These are phyloP conservation scores for Adelosebastes latens DNA, from an alignment of 2,797 vertebrate genomes.

Conservation along the genomic window DNA sequence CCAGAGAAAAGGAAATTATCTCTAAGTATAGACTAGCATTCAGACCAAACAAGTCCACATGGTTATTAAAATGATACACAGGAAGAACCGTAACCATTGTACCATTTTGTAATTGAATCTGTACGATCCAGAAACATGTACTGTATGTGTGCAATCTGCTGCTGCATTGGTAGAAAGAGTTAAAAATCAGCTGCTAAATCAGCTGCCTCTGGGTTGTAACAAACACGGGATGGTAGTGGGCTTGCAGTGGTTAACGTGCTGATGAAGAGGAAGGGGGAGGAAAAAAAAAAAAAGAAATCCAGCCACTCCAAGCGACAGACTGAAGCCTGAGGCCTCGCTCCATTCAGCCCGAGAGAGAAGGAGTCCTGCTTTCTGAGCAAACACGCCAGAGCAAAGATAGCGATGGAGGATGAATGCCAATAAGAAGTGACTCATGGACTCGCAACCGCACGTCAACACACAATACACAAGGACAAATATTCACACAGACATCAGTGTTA, in stretches of 20 bases:
- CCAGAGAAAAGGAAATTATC: constrained; percentile 20
- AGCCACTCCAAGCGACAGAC: constrained; percentile 44
- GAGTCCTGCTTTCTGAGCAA: constrained; percentile 71
- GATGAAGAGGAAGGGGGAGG: constrained; percentile 40
- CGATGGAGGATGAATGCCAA: constrained; percentile 74
- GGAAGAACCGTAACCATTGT: neutral
- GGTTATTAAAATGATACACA: constrained; percentile 9
- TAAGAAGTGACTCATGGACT: constrained; percentile 60
- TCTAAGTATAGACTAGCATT: constrained; percentile 32
- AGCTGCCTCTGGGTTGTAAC: neutral
- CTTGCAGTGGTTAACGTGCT: constrained; percentile 49
- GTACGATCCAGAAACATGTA: neutral
- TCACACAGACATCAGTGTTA: constrained; percentile 1
- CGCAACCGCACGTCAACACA: constrained; percentile 2
- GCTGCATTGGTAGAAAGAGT: neutral
- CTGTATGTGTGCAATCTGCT: neutral
- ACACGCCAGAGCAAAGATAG: constrained; percentile 69
- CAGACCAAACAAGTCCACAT: constrained; percentile 1
- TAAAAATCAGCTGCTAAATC: neutral
- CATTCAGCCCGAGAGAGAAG: constrained; percentile 67
- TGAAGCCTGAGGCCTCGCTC: constrained; percentile 71
- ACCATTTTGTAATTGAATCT: neutral
- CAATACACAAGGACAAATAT: constrained; percentile 15
- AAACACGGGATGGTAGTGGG: neutral
- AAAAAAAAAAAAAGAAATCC: constrained; percentile 12